These are phyloP conservation scores for Tokudaia muenninki DNA, from an alignment of 2,797 vertebrate genomes.

Conservation along the genomic window DNA sequence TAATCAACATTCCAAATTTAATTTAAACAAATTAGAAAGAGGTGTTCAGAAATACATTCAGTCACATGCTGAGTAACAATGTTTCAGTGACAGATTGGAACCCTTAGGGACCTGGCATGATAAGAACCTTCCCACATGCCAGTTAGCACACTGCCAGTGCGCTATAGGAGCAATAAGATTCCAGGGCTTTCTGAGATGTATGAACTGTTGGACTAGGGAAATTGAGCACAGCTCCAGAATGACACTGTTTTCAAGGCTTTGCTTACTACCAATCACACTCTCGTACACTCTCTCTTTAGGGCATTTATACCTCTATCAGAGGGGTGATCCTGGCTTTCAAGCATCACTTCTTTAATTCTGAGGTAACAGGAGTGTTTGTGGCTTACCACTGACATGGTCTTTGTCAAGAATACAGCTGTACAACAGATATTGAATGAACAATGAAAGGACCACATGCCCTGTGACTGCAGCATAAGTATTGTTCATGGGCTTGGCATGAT, in stretches of 20 bases:
- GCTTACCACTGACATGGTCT: background rate
- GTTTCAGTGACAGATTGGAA: background rate
- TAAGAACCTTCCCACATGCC: background rate
- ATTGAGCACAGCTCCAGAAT: background rate
- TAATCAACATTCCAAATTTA: background rate
- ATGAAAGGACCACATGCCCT: background rate
- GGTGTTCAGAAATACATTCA: background rate
- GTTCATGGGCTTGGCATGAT: background rate
- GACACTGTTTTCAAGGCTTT: background rate
- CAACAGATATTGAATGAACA: background rate
- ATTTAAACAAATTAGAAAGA: slow-evolving; percentile 20
- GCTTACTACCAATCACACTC: background rate
- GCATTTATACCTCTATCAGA: background rate
- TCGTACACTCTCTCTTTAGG: background rate
- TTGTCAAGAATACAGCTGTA: background rate
- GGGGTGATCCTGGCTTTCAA: background rate
- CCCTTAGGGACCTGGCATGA: background rate
- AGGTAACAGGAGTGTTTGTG: background rate
- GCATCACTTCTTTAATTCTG: background rate
- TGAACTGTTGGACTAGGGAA: background rate
- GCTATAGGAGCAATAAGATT: background rate
- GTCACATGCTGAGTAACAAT: background rate
- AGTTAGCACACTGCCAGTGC: background rate
- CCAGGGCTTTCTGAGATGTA: background rate
- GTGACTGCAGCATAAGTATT: background rate